Conservation (phyloP, 1,140 invertebrate genomes). For the Diachasma alloeum region DNA sequence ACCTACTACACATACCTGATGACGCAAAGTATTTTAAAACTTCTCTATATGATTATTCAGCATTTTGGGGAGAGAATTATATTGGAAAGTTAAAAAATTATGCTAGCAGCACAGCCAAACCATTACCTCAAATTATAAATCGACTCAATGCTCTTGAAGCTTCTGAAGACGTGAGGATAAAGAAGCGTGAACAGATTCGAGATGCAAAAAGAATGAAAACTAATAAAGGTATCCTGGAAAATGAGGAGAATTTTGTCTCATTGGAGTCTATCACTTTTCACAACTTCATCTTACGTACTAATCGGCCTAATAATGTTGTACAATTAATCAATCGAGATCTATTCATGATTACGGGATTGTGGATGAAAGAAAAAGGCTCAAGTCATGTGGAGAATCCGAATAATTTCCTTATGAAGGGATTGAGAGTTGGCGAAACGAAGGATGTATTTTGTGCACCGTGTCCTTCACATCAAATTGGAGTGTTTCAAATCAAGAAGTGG, state of each 20-base stretch:
- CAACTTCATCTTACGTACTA: background rate
- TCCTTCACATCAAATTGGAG: background rate
- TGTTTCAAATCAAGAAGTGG: background rate
- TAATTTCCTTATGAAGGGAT: background rate
- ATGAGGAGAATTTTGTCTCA: background rate
- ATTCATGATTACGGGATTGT: background rate
- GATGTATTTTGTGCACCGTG: background rate
- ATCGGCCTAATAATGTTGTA: background rate
- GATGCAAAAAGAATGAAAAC: background rate
- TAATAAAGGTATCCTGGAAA: background rate
- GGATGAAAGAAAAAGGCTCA: background rate
- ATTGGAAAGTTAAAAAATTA: background rate
- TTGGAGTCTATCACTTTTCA: background rate
- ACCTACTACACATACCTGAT: constrained; percentile 34
- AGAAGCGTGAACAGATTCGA: background rate
- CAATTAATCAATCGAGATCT: background rate
- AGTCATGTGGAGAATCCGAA: background rate
- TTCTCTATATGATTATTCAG: constrained; percentile 4
- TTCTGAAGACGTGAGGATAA: background rate
- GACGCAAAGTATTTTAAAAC: constrained; percentile 30
- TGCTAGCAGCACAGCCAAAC: background rate
- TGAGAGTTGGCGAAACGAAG: background rate
- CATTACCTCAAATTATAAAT: background rate
- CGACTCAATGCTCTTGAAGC: background rate
- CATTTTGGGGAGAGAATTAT: background rate